These are phyloP conservation scores for Apodemus agrarius DNA, from an alignment of 2,797 vertebrate genomes.

Conservation along the genomic window DNA sequence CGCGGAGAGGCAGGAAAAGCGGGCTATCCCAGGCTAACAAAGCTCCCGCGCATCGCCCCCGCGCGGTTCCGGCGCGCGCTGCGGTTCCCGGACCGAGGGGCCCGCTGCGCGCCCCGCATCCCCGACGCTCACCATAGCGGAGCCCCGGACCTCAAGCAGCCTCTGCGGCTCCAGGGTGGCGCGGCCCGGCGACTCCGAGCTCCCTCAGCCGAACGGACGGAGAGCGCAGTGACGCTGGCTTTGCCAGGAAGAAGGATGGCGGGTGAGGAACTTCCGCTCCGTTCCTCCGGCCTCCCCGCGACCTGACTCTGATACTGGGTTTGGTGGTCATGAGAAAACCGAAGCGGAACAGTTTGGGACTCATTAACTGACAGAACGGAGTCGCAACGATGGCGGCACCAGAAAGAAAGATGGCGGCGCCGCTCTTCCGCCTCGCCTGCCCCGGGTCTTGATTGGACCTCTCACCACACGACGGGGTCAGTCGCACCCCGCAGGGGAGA, in stretches of 20 bases:
- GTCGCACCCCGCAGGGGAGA: not conserved
- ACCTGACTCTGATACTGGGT: not conserved
- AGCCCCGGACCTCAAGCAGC: not conserved
- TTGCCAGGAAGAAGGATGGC: not conserved
- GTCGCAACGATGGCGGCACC: not conserved
- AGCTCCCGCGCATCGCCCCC: not conserved
- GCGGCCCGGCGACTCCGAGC: not conserved
- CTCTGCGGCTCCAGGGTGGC: not conserved
- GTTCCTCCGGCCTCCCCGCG: too few relatives aligned
- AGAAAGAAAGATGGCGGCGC: not conserved
- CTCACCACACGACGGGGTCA: not conserved
- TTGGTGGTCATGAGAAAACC: not conserved
- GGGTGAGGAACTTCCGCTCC: not conserved
- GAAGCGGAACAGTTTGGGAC: not conserved
- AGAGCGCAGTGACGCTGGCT: accelerated
- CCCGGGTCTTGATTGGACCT: not conserved
- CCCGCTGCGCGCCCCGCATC: not conserved
- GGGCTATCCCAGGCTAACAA: not conserved
- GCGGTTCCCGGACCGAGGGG: not conserved
- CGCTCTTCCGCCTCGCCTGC: not conserved
- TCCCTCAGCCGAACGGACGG: accelerated
- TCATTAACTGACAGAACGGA: not conserved
- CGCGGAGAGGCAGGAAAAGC: not conserved
- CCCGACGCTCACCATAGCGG: not conserved
- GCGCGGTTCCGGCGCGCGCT: not conserved